A percentile compares a stretch with the other conserved stretches of the same genome.
phyloP scores from a whole-genome alignment of 92 coral and sea anemone genomes.

The Zoanthus solanderi region DNA sequence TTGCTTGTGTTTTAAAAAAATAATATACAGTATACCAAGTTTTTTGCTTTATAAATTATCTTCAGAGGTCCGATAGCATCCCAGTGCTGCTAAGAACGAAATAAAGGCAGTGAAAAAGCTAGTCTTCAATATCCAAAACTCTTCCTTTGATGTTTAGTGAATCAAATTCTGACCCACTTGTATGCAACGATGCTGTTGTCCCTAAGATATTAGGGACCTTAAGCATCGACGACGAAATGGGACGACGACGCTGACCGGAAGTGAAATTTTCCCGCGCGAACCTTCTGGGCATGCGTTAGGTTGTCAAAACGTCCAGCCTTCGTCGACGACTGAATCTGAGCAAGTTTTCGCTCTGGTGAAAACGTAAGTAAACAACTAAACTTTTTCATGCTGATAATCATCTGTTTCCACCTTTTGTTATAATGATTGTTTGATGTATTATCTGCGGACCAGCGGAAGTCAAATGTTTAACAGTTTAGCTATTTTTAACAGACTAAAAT shows the following conservation, averaged over 20 bases:
- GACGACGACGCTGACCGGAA: constrained; percentile 49
- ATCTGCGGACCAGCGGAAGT: background rate
- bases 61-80: too few relatives aligned
- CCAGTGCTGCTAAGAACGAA: too few relatives aligned
- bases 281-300: constrained; percentile 46
- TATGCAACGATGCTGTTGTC: too few relatives aligned
- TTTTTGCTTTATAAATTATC: too few relatives aligned
- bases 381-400: background rate
- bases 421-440: background rate
- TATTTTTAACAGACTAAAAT: background rate
- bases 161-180: too few relatives aligned
- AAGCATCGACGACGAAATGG: constrained; percentile 46
- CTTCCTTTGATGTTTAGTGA: too few relatives aligned
- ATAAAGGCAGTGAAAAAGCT: too few relatives aligned
- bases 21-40: too few relatives aligned
- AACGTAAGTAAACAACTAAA: background rate
- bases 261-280: constrained; percentile 22
- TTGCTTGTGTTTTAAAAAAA: background rate
- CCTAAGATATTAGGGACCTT: background rate
- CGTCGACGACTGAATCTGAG: constrained; percentile 32
- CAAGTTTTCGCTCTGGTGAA: constrained; percentile 2
- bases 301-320: constrained; percentile 54
- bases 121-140: too few relatives aligned
- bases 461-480: constrained; percentile 1
- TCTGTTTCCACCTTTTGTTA: background rate